Base-by-base conservation (phyloP, 2,113 vertebrate species). In the Psittacus erithacus region DNA sequence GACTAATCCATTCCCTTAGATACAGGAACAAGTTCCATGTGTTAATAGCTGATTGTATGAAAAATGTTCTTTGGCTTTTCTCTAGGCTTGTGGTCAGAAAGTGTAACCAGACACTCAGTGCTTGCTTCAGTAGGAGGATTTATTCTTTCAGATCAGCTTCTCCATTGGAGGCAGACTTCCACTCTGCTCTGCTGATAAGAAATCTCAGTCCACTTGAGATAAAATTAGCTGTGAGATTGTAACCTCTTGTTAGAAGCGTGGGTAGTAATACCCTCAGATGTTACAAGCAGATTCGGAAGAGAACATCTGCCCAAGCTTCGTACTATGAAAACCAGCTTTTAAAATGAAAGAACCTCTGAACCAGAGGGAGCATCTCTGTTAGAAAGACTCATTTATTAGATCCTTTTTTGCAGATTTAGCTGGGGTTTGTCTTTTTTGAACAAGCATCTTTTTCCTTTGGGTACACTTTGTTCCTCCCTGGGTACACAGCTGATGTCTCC, bases 151-250 rank as follows among this genome's bases (percentile, higher is more conserved):
- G 88, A 63, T 41, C 44, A 59, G 38, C 41, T 86, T 90, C 43
- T 86, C 31, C 13, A 8, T 50, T 63, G 35, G 31, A 92, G 18
- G 15, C 31, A 77, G 70, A 59, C 23, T 81, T 94, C 39, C 33
- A 89, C 47, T 27, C 6, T 15, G 31, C 62, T 63, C 73, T 86
- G 83, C 46, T 81, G 33, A 33, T 88, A 43, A 92, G 53, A 92
- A 93, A 71, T 78, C 47, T 75, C 64, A 75, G 35, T 86, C 78
- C 35, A 55, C 18, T 67, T 88, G 64, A 91, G 77, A 82, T 71
- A 96, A 93, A 97, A 88, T 93, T 91, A 94, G 19, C 68, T 70
- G 60, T n/a, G 55, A 86, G 62, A 50, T 53, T 67, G 38, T 82
- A 93, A 90, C 79, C 67, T 94, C 28, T 92, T 65, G 73, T 71